Evolutionary conservation across 1,140 invertebrate species (phyloP), one percentile per base, ranked within the genome.

Genomic region (Drosophila pruinosa): DNA sequence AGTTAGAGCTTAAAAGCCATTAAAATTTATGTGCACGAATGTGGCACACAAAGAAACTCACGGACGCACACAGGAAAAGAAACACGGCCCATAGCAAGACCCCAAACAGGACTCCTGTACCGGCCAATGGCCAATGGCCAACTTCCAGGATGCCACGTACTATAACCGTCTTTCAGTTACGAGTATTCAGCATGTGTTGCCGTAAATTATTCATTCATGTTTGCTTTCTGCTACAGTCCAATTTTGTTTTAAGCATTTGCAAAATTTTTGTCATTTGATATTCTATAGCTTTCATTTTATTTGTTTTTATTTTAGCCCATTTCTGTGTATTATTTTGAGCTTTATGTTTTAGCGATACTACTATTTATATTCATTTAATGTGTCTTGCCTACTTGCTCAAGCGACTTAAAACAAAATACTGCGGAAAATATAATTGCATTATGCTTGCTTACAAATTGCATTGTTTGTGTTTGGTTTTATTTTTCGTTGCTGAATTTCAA

Each of bases 1-100:
- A 86, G 82, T 77, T 86, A 68, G 50, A 61, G 62, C 61, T 64
- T 61, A 81, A 71, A 80, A 86, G 77, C 81, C 74, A 61, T 75
- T 71, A 75, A 64, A 86, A 88, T 86, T 86, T 85, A 85, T 85
- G 77, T 75, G 73, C 75, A 74, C 72, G 72, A 72, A 72, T 75
- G 61, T 69, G 45, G 56, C 12, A 22, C 65, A 48, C 54, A 45
- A 28, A 50, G 65, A 39, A 38, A 41, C 34, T 28, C 5, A 36
- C 41, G 31, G 0, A 45, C 24, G 21, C 4, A 59, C 17, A 59
- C 10, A 24, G 12, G 21, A 34, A 12, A 8, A 34, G 41, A 28
- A 6, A 28, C 26, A 28, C 6, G 8, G 26, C 26, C 8, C 28
- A 31, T 3, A 2, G n/a, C 28, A 31, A 34, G 39, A 8, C 19